These are phyloP conservation scores for Orcinus orca DNA, from an alignment of 2,113 vertebrate species.

Conservation along the genomic window DNA sequence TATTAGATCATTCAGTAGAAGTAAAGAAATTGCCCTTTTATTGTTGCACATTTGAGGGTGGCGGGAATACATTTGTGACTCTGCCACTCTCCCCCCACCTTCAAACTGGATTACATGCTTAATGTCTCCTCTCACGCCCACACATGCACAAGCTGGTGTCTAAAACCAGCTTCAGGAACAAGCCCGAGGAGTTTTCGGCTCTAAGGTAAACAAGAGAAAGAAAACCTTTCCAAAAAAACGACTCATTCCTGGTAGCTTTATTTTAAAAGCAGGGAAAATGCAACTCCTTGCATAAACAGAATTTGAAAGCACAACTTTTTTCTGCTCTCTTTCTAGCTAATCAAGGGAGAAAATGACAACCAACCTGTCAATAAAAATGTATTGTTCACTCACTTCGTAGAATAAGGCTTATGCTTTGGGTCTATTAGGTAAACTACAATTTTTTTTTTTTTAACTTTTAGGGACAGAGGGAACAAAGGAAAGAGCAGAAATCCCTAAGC, in stretches of 20 bases:
- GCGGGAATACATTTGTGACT: neutral
- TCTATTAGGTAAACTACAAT: neutral
- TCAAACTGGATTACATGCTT: neutral
- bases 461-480: neutral
- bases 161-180: slow-evolving; percentile 48
- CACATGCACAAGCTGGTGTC: neutral
- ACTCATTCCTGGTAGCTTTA: neutral
- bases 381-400: neutral
- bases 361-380: neutral
- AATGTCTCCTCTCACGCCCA: fast-evolving
- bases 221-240: slow-evolving; percentile 33
- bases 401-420: neutral
- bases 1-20: neutral
- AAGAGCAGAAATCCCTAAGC: neutral
- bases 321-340: neutral
- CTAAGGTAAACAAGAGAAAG: slow-evolving; percentile 55
- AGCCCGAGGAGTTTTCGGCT: slow-evolving; percentile 8
- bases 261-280: neutral
- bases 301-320: neutral
- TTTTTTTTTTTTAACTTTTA: neutral
- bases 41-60: neutral
- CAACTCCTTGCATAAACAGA: neutral
- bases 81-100: neutral
- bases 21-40: neutral
- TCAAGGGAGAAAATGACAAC: neutral